Conservation (phyloP, 2,797 vertebrate species). For the Novumbra hubbsi region DNA sequence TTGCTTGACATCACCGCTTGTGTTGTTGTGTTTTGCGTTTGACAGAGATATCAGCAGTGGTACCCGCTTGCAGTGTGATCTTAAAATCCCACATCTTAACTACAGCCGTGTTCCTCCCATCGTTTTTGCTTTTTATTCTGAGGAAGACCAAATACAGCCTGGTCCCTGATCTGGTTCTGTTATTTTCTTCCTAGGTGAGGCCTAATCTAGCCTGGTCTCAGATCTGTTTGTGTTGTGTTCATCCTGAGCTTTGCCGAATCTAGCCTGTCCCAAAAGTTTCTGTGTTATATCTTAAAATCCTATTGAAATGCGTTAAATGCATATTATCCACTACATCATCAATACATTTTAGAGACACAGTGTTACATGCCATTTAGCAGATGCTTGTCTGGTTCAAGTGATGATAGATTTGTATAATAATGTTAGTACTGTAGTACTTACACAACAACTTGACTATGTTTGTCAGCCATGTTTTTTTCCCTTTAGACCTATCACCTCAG, state of each 20-base stretch:
- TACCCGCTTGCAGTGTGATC: neutral
- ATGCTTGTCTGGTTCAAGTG: neutral
- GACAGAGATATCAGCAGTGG: neutral
- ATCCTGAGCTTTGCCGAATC: too few relatives aligned
- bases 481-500: slow-evolving; percentile 54
- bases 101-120: neutral
- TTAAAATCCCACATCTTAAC: neutral
- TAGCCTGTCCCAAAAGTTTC: neutral
- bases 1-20: neutral
- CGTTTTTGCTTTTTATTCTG: too few relatives aligned
- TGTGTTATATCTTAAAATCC: neutral
- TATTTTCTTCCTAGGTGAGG: too few relatives aligned
- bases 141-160: too few relatives aligned
- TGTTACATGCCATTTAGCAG: too few relatives aligned
- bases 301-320: neutral
- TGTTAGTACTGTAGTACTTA: slow-evolving; percentile 7
- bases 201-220: neutral
- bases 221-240: neutral
- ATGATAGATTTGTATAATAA: neutral
- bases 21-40: neutral
- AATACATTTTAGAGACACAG: neutral
- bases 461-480: slow-evolving; percentile 31
- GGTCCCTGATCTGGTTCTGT: too few relatives aligned
- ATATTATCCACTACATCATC: neutral
- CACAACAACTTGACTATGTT: slow-evolving; percentile 36